Percentiles rank a stretch among this genome's conserved stretches.
These are phyloP conservation scores for Sebastes oblongus DNA, from an alignment of 2,797 vertebrate genomes.

Conservation along the genomic window DNA sequence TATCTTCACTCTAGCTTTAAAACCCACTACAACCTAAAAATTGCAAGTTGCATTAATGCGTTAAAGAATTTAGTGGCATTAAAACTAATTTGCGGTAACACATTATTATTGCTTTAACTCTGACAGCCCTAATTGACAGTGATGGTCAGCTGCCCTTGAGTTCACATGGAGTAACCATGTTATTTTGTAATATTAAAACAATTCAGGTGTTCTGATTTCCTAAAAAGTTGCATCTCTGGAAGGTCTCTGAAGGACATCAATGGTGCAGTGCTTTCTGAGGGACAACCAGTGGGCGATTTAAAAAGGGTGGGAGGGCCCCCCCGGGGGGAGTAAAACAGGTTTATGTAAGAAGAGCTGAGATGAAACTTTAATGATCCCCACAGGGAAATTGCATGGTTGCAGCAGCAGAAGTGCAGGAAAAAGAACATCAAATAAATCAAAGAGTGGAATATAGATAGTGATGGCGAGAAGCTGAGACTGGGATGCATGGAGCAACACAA, in stretches of 20 bases:
- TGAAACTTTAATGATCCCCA: conserved; percentile 62
- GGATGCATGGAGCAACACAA: not conserved
- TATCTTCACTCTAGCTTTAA: too few species aligned
- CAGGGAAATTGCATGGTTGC: conserved; percentile 48
- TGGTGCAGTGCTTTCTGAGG: conserved; percentile 3
- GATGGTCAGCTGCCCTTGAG: not conserved
- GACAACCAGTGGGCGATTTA: conserved; percentile 10
- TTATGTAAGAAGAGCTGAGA: conserved; percentile 56
- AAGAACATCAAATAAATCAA: conserved; percentile 44
- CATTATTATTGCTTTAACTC: too few species aligned
- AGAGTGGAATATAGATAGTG: not conserved
- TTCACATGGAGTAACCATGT: not conserved
- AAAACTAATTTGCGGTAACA: too few species aligned
- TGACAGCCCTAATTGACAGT: not conserved
- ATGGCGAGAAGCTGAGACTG: conserved; percentile 3
- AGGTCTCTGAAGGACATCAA: not conserved
- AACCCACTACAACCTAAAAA: too few species aligned
- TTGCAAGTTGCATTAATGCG: too few species aligned
- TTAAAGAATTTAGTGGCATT: too few species aligned
- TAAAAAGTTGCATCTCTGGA: not conserved
- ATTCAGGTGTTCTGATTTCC: not conserved
- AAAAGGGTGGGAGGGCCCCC: not conserved
- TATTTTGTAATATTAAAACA: not conserved
- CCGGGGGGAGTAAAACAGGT: conserved; percentile 33
- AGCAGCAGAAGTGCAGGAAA: conserved; percentile 34